Conservation (phyloP, 1,140 invertebrate species). For the Brachionus paranguensis region DNA sequence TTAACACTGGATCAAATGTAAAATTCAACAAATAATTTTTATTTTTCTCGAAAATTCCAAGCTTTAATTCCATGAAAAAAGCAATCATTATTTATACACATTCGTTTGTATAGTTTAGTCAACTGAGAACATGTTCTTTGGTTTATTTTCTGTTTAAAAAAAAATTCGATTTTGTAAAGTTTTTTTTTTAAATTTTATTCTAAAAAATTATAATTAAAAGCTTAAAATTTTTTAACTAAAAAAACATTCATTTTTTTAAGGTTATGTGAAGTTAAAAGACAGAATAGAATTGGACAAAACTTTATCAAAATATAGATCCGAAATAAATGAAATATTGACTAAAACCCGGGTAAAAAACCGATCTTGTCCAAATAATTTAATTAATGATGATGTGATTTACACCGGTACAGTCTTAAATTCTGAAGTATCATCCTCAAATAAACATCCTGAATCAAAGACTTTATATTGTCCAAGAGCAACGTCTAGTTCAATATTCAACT, state of each 20-base stretch:
- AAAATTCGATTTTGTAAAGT: too few species aligned
- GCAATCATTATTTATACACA: too few species aligned
- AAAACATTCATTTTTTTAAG: neutral
- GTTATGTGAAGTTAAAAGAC: neutral
- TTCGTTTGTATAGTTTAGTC: too few species aligned
- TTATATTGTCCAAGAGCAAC: neutral
- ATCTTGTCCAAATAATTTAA: neutral
- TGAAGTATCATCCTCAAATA: neutral
- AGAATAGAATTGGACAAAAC: conserved; percentile 13
- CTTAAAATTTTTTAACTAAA: too few species aligned
- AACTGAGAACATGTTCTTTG: too few species aligned
- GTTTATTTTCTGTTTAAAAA: too few species aligned
- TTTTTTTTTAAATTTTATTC: too few species aligned
- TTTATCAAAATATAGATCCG: conserved; percentile 16
- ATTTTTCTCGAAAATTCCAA: too few species aligned
- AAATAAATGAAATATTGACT: conserved; percentile 30
- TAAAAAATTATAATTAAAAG: too few species aligned
- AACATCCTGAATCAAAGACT: neutral
- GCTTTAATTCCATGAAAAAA: too few species aligned
- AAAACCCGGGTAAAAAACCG: neutral
- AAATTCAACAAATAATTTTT: too few species aligned
- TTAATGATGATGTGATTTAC: neutral
- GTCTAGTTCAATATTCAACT: neutral
- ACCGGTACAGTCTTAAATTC: neutral
- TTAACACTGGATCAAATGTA: too few species aligned